These are phyloP conservation scores for Acrobasis repandana DNA, from an alignment of 2,888 invertebrate species.

Conservation along the genomic window DNA sequence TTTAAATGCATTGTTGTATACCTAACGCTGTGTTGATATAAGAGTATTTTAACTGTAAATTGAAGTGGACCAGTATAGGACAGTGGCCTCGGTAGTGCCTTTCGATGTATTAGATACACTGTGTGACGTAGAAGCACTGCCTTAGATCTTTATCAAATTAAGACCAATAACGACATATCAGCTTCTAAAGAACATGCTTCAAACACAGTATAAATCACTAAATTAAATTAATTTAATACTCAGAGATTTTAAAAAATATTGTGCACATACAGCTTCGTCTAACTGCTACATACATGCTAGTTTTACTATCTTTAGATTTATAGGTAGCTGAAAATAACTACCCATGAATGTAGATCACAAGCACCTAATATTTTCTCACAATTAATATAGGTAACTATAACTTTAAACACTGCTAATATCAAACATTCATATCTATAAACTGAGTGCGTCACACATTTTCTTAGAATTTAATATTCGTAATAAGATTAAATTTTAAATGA, in stretches of 20 bases:
- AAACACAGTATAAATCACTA: conserved; percentile 10
- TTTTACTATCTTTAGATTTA: neutral
- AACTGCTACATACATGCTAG: neutral
- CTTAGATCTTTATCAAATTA: conserved; percentile 41
- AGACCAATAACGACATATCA: conserved; percentile 44
- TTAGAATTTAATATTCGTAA: neutral
- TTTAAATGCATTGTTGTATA: neutral
- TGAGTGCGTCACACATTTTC: neutral
- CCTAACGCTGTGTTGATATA: conserved; percentile 2
- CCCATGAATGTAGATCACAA: neutral
- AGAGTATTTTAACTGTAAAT: conserved; percentile 28
- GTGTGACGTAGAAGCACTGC: conserved; percentile 56
- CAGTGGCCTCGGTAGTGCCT: conserved; percentile 81
- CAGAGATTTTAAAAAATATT: neutral
- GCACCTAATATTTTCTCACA: neutral
- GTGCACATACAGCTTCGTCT: neutral
- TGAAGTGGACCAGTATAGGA: conserved; percentile 75
- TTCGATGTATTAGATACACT: conserved; percentile 53
- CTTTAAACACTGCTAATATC: neutral
- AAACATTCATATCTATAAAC: neutral
- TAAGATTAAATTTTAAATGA: neutral
- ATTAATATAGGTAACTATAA: neutral
- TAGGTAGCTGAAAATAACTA: neutral
- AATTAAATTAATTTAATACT: neutral
- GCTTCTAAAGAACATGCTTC: conserved; percentile 5